Evolutionary conservation across 2,888 invertebrate genomes (phyloP).

Genomic region (Magallana nippona): DNA sequence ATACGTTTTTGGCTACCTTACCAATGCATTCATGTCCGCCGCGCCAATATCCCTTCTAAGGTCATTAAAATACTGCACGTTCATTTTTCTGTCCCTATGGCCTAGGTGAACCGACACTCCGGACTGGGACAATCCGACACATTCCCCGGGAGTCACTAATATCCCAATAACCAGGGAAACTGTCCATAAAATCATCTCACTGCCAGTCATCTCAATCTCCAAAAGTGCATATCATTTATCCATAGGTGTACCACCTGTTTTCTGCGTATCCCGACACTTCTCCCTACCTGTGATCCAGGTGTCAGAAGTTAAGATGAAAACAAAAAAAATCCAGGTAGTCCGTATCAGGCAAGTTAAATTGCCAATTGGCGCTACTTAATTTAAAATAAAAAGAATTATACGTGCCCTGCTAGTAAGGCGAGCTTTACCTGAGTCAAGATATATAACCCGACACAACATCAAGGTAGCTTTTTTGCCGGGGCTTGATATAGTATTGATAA

Average conservation of each 20-base stretch:
- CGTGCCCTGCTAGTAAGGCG: slow-evolving; percentile 10
- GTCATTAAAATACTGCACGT: slow-evolving; percentile 48
- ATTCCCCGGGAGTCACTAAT: not conserved
- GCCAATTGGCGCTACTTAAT: slow-evolving; percentile 12
- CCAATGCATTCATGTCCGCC: slow-evolving; percentile 47
- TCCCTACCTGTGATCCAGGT: not conserved
- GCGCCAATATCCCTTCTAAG: slow-evolving; percentile 40
- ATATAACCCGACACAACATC: slow-evolving; percentile 16
- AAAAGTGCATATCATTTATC: not conserved
- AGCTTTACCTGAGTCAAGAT: slow-evolving; percentile 29
- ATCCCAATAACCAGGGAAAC: not conserved
- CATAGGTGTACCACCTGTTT: not conserved
- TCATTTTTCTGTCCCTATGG: slow-evolving; percentile 48
- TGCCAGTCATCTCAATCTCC: not conserved
- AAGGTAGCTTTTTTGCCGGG: slow-evolving; percentile 4
- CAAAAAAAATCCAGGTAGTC: not conserved
- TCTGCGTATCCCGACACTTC: not conserved
- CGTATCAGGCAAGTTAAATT: slow-evolving; percentile 9
- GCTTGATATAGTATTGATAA: slow-evolving; percentile 32
- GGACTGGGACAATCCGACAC: not conserved
- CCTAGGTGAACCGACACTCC: slow-evolving; percentile 34
- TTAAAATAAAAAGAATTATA: slow-evolving; percentile 12
- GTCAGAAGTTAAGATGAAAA: not conserved
- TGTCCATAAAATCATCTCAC: not conserved
- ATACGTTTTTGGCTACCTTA: slow-evolving; percentile 30